Base-by-base conservation (phyloP, 2,797 vertebrate species). In the Mus minutoides region DNA sequence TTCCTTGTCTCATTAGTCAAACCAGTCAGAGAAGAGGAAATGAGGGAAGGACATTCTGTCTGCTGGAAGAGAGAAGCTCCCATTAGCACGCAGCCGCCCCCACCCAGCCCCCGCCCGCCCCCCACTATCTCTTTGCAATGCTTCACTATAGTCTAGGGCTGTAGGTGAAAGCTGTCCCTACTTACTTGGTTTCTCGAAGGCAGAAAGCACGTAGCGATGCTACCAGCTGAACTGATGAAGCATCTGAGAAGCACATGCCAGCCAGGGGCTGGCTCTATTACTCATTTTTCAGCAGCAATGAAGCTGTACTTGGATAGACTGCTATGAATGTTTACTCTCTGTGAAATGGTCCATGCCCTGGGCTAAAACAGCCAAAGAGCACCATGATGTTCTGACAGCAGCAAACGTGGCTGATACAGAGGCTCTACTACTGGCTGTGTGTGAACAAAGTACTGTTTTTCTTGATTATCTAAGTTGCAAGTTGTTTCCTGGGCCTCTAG, bases 381-480 rank as follows among this genome's bases (percentile, higher is more conserved):
- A 64, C 13, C 4, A 71, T 0, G 8, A 34, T 22, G 6, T 5
- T 24, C 8, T 34, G 69, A 17, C 0, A 46, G 4, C n/a, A 56
- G 4, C 43, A 22, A 64, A 37, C 29, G 31, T 88, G 89, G 54
- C 31, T 56, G 60, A 78, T 9, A 54, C 6, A 43, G 73, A n/a
- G 71, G 2, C 80, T 7, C 49, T 92, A 67, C 13, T 75, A 14
- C 46, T 5, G 2, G n/a, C 52, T 75, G 3, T 14, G 75, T 14
- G 75, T 84, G 60, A 54, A 37, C 34, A 85, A 82, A 77, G 43
- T 16, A 3, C 31, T 52, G 43, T 49, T 69, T 86, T 76, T 82
- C 14, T 87, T 37, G 31, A 58, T 90, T 87, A 43, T 84, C 56
- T 94, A 89, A 80, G 12, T 88, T 54, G 22, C 62, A 79, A 67